phyloP scores from a whole-genome alignment of 2,113 vertebrate species.

The Beaufortia kweichowensis region DNA sequence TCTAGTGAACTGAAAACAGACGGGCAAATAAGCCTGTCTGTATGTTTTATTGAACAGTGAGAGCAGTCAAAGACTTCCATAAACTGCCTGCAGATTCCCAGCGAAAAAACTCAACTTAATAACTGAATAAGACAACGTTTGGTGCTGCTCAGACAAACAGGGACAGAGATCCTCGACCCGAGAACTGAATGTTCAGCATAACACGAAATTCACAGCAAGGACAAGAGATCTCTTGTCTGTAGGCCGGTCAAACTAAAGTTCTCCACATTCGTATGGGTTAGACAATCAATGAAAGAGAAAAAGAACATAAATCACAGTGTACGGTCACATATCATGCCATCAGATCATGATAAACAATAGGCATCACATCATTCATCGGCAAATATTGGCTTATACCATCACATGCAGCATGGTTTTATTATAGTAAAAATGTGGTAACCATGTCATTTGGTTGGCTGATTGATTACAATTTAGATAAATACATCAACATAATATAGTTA shows the following conservation, averaged over 20 bases:
- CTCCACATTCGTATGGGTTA: not conserved
- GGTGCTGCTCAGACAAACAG: not conserved
- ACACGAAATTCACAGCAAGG: not conserved
- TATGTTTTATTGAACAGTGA: not conserved
- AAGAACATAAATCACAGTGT: no score
- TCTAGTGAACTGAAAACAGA: not conserved
- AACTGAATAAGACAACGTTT: not conserved
- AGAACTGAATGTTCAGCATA: not conserved
- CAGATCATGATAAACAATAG: no score
- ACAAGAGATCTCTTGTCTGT: not conserved
- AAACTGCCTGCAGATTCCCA: conserved; percentile 12
- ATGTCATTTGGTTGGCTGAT: no score
- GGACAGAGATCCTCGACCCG: not conserved
- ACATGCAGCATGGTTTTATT: no score
- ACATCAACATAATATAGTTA: no score
- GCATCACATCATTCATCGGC: no score
- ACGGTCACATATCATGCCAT: no score
- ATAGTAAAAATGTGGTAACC: no score
- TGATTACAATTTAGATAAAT: no score
- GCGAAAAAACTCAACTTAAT: not conserved
- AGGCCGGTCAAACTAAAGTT: not conserved
- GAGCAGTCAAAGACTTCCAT: not conserved
- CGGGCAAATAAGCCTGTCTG: not conserved
- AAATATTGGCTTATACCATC: no score
- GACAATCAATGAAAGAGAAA: not conserved